Percentiles rank a stretch among this genome's conserved stretches.
phyloP scores from a whole-genome alignment of 2,797 vertebrate genomes.

The Garrulus glandarius region DNA sequence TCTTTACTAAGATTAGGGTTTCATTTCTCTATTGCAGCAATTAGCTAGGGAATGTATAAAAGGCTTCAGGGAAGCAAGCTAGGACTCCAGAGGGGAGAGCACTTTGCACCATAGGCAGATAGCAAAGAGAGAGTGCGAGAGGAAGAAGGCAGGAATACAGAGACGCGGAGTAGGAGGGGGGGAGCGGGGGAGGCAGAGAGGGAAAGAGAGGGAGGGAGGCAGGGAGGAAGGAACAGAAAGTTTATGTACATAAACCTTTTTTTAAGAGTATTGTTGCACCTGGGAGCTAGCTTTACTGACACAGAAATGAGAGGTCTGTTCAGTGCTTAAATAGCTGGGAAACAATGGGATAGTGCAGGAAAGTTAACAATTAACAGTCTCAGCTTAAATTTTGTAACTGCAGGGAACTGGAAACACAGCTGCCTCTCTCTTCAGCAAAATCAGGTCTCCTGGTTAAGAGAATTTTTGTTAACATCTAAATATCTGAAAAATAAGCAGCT shows the following conservation, averaged over 20 bases:
- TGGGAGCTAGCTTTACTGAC: slow-evolving; percentile 65
- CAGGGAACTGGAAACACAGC: slow-evolving; percentile 74
- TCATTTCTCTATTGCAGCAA: slow-evolving; percentile 88
- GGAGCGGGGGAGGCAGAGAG: not conserved
- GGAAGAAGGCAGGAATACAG: slow-evolving; percentile 61
- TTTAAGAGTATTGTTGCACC: slow-evolving; percentile 62
- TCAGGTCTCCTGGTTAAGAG: slow-evolving; percentile 72
- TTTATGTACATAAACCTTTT: slow-evolving; percentile 63
- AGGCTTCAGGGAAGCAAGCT: slow-evolving; percentile 79
- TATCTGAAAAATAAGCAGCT: slow-evolving; percentile 67
- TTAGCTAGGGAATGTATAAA: slow-evolving; percentile 87
- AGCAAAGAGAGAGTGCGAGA: slow-evolving; percentile 65
- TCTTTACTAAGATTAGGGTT: slow-evolving; percentile 86
- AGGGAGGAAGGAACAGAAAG: slow-evolving; percentile 57
- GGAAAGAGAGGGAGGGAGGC: not conserved
- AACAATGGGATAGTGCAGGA: slow-evolving; percentile 73
- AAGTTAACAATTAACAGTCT: slow-evolving; percentile 73
- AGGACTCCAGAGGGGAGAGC: slow-evolving; percentile 76
- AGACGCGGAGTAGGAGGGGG: not conserved
- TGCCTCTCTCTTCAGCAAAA: slow-evolving; percentile 69
- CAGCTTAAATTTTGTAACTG: slow-evolving; percentile 74
- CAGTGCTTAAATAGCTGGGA: slow-evolving; percentile 67
- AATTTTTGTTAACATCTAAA: slow-evolving; percentile 66
- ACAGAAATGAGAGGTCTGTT: slow-evolving; percentile 54
- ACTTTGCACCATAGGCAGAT: slow-evolving; percentile 77